Percentiles rank a stretch among this genome's conserved stretches.
These are phyloP conservation scores for Phaedon cochleariae DNA, from an alignment of 2,888 invertebrate species.

Conservation along the genomic window DNA sequence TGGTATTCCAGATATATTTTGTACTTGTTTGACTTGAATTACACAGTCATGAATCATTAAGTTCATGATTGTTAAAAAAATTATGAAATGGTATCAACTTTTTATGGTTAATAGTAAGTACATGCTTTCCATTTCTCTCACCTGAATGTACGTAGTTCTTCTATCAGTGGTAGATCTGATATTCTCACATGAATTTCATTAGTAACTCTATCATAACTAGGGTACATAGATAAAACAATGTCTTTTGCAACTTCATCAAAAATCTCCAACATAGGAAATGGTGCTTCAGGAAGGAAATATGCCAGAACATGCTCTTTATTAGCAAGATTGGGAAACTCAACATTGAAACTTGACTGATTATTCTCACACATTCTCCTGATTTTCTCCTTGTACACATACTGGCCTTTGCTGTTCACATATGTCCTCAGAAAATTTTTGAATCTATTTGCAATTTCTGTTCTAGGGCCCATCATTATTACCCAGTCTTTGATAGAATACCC, in stretches of 20 bases:
- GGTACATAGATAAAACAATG: conserved; percentile 92
- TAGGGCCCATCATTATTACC: conserved; percentile 95
- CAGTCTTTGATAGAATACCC: conserved; percentile 95
- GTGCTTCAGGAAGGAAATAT: conserved; percentile 97
- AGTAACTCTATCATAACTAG: conserved; percentile 94
- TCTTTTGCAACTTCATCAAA: conserved; percentile 95
- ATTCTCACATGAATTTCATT: conserved; percentile 95
- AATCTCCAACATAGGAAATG: conserved; percentile 94
- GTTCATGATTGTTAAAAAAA: too few relatives aligned
- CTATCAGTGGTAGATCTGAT: conserved; percentile 92
- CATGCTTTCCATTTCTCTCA: conserved; percentile 60
- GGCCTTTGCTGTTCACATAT: conserved; percentile 85
- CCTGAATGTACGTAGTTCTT: conserved; percentile 92
- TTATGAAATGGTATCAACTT: too few relatives aligned
- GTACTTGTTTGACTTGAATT: too few relatives aligned
- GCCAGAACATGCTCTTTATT: conserved; percentile 92
- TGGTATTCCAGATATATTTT: too few relatives aligned
- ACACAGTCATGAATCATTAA: too few relatives aligned
- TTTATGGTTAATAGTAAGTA: too few relatives aligned
- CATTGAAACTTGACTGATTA: conserved; percentile 86
- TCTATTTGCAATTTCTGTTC: conserved; percentile 93
- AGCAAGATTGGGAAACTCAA: conserved; percentile 92
- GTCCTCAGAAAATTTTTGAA: conserved; percentile 93
- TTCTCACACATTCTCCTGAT: conserved; percentile 95
- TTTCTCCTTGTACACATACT: conserved; percentile 90